Base-by-base conservation (phyloP, 2,113 vertebrate species). In the Macheiramphus alcinus region DNA sequence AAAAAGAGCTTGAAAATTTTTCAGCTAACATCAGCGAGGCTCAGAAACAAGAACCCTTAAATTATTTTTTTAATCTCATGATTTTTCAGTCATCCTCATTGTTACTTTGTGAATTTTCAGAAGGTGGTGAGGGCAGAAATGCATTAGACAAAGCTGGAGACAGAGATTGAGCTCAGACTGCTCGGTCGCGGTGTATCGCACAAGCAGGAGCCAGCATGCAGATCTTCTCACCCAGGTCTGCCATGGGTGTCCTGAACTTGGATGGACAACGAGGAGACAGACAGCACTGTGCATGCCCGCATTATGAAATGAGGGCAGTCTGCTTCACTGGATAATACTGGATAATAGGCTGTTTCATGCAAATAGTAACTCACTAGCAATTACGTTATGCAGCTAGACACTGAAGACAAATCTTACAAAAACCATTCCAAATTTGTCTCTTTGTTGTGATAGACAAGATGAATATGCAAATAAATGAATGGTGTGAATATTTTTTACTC, bases 381-480 rank as follows among this genome's bases (percentile, higher is more conserved):
- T 91, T 87, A 75, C 25, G 36, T 72, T 81, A 83, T 36, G 78
- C 88, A 90, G 73, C 86, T 80, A 94, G 66, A 56, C 67, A 27
- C 42, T 86, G 66, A 76, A 85, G 84, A 62, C 61, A 58, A 76
- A 68, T 76, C 85, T 72, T 73, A 62, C 53, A 73, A 88, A 92
- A 94, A 55, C 10, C 17, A 12, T 70, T 95, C 79, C 86, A 74
- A 90, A 90, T 95, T 92, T 93, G 45, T 86, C 72, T 90, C 75
- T 68, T 84, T 88, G 85, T 92, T 93, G 82, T 93, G 88, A 88
- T 84, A 95, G 86, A 78, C 47, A 3, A 70, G 59, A 78, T 86
- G 75, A 95, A 95, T 96, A 90, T 88, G 88, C 71, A 93, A 67
- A 84, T 76, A 90, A 86, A 72, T 59, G 59, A 86, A 80, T 65